These are phyloP conservation scores for Cirrhinus mrigala DNA, from an alignment of 2,797 vertebrate genomes.

Conservation along the genomic window DNA sequence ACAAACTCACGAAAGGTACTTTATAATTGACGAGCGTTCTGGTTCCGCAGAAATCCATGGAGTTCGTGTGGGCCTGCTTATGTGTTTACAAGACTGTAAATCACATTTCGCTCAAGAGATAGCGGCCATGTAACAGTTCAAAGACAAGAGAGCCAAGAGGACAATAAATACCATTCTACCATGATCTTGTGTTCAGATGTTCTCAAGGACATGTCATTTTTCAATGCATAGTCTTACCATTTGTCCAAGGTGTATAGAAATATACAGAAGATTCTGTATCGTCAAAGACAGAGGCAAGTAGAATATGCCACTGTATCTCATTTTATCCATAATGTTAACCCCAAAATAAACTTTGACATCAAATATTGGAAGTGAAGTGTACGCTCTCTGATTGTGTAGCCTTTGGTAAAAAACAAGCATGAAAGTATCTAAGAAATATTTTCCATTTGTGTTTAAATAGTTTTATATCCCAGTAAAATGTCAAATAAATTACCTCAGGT, in stretches of 20 bases:
- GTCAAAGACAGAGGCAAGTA: background rate
- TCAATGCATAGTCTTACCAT: slow-evolving; percentile 24
- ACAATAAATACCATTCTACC: slow-evolving; percentile 55
- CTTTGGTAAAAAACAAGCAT: background rate
- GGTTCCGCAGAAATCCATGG: slow-evolving; percentile 3
- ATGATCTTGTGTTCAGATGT: slow-evolving; percentile 52
- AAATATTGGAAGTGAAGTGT: background rate
- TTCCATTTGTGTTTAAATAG: background rate
- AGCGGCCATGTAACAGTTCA: slow-evolving; percentile 47
- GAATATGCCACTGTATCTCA: background rate
- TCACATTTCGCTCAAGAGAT: slow-evolving; percentile 52
- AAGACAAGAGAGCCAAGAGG: slow-evolving; percentile 49
- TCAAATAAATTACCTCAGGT: background rate
- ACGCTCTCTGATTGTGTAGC: background rate
- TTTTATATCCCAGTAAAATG: background rate
- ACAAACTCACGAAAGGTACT: background rate
- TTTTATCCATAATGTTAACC: background rate
- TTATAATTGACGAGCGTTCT: background rate
- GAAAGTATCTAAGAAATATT: background rate
- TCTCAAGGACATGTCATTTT: slow-evolving; percentile 51
- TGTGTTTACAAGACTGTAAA: slow-evolving; percentile 61
- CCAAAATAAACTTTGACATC: background rate
- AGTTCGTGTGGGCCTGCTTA: slow-evolving; percentile 43
- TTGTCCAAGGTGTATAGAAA: slow-evolving; percentile 38
- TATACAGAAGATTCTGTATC: background rate